Base-by-base conservation (phyloP, 2,888 invertebrate species). In the Carterocephalus palaemon region DNA sequence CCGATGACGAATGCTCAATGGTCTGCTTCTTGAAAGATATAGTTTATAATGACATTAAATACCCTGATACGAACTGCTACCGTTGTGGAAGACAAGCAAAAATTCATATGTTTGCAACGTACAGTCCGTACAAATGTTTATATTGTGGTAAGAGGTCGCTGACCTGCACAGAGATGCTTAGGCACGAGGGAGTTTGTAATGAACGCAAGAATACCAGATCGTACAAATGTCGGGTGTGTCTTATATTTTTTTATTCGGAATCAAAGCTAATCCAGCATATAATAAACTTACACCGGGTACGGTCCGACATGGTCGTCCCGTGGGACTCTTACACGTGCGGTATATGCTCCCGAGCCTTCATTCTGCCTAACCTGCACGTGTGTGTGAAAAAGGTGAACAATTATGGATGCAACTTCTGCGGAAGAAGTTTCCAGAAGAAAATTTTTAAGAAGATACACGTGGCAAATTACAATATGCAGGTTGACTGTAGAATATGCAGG, bases 281-380 rank as follows among this genome's bases (percentile, higher is more conserved):
- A n/a, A n/a, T n/a, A n/a, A n/a, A n/a, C n/a, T n/a, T n/a, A n/a
- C n/a, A n/a, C n/a, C n/a, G n/a, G n/a, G 74, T 72, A 0, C 52
- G 75, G 0, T 70, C 75, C 0, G 80, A 80, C 9, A 0, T 62
- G 0, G 64, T 68, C 0, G 46, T 57, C 0, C 6, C 42, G 0
- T 50, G 46, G 47, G 29, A 29, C 5, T 0, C 26, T 9, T 19
- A 0, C 2, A 6, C 0, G 41, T 46, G 0, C 57, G 2, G 28
- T 0, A 4, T 5, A 0, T 75, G 70, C 10, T 2, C 4, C 0
- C 0, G 2, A 0, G 69, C 67, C 3, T 61, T 52, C 24, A 22
- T 38, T 0, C 13, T 41, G n/a, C n/a, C n/a, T n/a, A n/a, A n/a
- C n/a, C n/a, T 46, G 0, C 75, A 75, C 10, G 29, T 41, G 0